Evolutionary conservation across 2,113 vertebrate species (phyloP), one percentile per base, ranked within the genome.

Genomic region (Erinaceus europaeus): DNA sequence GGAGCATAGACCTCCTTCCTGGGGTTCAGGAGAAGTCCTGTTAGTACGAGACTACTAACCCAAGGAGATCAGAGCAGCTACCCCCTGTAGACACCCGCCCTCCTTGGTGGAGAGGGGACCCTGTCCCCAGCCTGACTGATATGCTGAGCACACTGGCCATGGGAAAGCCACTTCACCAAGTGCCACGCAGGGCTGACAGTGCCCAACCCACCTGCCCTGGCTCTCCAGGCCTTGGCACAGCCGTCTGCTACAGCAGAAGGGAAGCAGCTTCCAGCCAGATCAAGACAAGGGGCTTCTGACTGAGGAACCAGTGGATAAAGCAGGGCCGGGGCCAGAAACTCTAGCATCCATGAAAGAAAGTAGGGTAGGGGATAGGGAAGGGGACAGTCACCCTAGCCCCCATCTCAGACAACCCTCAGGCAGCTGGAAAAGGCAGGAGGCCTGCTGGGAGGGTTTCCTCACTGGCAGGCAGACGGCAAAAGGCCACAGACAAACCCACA

Each of bases 361-460:
- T 4, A 40, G 20, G 20, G 20, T 38, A 2, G 9, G 21, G 50
- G 21, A 14, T 0, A 1, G 13, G 48, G 6, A 74, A 61, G 9
- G 5, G 34, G 34, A 21, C 15, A 38, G 38, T 38, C 53, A 61
- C 55, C 32, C 9, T 48, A 65, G 59, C 13, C 32, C 32, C 27
- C 25, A 44, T 0, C 27, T 69, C 48, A n/a, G 2, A n/a, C 17
- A 40, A 36, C 62, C 61, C 82, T 68, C 29, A 9, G 74, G 84
- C 61, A 79, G 46, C 78, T 48, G 62, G 50, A 76, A 34, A 76
- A 90, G 82, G 50, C 42, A 57, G 88, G 67, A 68, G 73, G 90
- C 94, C 86, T 86, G 91, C 91, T 93, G 93, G 38, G 91, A 77
- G 11, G 80, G 46, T 67, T 93, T 86, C 76, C 86, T 90, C 52